Base-by-base conservation (phyloP, 2,113 vertebrate genomes). In the Sander vitreus region DNA sequence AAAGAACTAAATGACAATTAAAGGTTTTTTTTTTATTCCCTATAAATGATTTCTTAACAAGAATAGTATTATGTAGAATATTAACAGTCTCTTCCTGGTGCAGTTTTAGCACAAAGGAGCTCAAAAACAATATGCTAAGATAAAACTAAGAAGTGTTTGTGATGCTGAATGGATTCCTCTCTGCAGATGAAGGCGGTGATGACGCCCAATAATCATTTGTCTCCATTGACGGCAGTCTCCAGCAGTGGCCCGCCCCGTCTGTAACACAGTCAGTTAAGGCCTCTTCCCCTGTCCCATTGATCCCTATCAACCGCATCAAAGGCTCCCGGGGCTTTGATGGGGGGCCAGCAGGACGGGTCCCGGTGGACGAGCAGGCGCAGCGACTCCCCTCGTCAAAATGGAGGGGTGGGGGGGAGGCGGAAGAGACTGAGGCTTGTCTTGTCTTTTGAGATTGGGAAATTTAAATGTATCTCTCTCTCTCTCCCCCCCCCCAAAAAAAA, bases 301-400 rank as follows among this genome's bases (percentile, higher is more conserved):
- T 93, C 89, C 87, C 92, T 93, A 95, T 94, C 93, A 94, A 48
- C 62, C 80, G 50, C 92, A 87, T 93, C 92, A 95, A 95, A 95
- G 93, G 84, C 79, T 81, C 84, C 78, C 48, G 5, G 82, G 85
- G 86, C 92, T 91, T 91, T 93, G 90, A 93, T 83, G 91, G 83
- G 91, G 83, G 82, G 90, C 80, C 87, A 12, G 91, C 2, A 65
- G 82, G 93, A 92, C 93, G 60, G 85, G 92, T 90, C 86, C 64
- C 23, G 70, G 80, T 33, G 81, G 88, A 90, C 79, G 67, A 87
- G 78, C 89, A 85, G 89, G 88, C 82, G 11, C 85, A 55, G 80
- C 66, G 68, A 91, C 90, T 76, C 85, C 85, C 73, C 81, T 80
- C 76, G 21, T 78, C 78, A 88, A 88, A 21, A 82, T 21, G 21